Evolutionary conservation across 1,140 invertebrate species (phyloP), one percentile per base, ranked within the genome.

Genomic region (Tribolium madens): DNA sequence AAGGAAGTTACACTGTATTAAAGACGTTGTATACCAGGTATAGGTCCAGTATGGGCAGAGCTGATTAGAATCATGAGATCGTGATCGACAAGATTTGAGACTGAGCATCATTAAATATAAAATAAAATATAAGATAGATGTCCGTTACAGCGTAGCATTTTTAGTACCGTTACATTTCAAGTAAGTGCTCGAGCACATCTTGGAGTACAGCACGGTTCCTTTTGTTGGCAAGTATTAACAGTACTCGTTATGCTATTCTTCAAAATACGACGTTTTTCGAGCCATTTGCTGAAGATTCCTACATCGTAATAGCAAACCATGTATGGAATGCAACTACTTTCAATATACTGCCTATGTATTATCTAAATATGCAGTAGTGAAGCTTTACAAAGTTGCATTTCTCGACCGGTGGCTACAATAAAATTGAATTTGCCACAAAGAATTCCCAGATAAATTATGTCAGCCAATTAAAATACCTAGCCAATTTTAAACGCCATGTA

Each of bases 161-260:
- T 26, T 50, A 72, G 50, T 72, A 72, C 42, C 70, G 47, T 72
- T 72, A 72, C 15, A n/a, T 72, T 26, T 72, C 46, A 72, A 48
- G 46, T 71, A 71, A 71, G 69, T 72, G 52, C 47, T 72, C 26
- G 69, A 71, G 17, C 31, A 42, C 64, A 17, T 71, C 47, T 71
- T 48, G 69, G 33, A 71, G 18, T 48, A 46, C 53, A 26, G 17
- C 57, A 64, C 26, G 26, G 57, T 64, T 64, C 26, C 53, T 64
- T 57, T 64, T 64, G 57, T 64, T 31, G 6, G 10, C 26, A n/a
- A 31, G 21, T 42, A 36, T 33, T 64, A 64, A 64, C 57, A 64
- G 57, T 64, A 64, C 26, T 64, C n/a, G 7, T 64, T 12, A 33
- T 64, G 36, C 36, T 33, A 31, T 64, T 26, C 12, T 64, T 64